Percentiles rank a stretch among this genome's conserved stretches.
These are phyloP conservation scores for Falco biarmicus DNA, from an alignment of 2,797 vertebrate species.

Conservation along the genomic window DNA sequence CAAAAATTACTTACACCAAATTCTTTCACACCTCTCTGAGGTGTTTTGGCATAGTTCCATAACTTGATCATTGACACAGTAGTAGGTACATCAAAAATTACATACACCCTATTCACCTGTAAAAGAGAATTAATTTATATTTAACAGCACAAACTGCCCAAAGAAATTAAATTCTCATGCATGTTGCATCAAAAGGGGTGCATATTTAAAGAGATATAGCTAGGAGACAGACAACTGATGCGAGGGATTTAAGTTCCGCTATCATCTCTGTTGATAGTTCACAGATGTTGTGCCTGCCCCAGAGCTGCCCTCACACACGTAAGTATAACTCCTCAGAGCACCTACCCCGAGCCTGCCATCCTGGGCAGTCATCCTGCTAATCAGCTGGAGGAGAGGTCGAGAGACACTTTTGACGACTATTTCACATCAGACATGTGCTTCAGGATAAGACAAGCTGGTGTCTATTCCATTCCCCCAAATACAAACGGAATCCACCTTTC, in stretches of 20 bases:
- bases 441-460: background rate
- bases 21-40: constrained; percentile 94
- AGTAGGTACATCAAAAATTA: constrained; percentile 94
- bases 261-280: background rate
- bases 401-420: background rate
- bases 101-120: constrained; percentile 95
- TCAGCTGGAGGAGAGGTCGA: background rate
- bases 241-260: background rate
- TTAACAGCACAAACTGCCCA: constrained; percentile 12
- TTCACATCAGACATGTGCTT: background rate
- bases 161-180: background rate
- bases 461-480: background rate
- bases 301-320: background rate
- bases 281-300: background rate
- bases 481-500: background rate
- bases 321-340: background rate
- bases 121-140: constrained; percentile 27
- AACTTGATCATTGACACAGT: constrained; percentile 97
- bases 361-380: background rate
- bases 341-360: background rate
- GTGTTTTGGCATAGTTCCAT: constrained; percentile 98
- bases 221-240: background rate
- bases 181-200: background rate
- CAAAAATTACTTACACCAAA: constrained; percentile 87
- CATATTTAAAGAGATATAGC: background rate